Conservation (phyloP, 2,113 vertebrate species). For the Oxyruncus cristatus region DNA sequence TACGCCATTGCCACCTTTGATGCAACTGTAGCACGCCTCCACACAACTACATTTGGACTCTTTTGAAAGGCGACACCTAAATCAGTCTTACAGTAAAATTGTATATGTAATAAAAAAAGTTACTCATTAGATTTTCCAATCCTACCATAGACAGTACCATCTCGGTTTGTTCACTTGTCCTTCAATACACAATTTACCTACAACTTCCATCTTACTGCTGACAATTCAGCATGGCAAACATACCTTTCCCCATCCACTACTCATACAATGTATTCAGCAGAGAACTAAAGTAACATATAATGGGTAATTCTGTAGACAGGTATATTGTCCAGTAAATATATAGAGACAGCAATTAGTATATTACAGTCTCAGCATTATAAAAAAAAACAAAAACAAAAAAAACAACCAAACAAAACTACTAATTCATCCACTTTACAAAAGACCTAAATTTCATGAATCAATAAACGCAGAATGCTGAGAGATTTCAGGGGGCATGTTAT, state of each 20-base stretch:
- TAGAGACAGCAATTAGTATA: accelerated
- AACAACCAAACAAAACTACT: too few species aligned
- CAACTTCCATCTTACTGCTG: not conserved
- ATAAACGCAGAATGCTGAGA: accelerated
- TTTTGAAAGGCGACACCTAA: not conserved
- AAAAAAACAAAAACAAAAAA: not conserved
- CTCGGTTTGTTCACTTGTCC: not conserved
- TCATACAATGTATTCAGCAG: not conserved
- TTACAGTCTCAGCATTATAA: not conserved
- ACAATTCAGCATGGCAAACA: not conserved
- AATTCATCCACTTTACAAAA: not conserved
- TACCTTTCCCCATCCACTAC: not conserved
- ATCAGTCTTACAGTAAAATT: not conserved
- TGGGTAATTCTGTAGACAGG: not conserved
- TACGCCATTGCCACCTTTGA: not conserved
- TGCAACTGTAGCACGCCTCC: not conserved
- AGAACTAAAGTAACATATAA: not conserved
- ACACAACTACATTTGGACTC: not conserved
- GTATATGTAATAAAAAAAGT: not conserved
- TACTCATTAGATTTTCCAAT: not conserved
- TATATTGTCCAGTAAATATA: not conserved
- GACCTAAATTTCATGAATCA: not conserved
- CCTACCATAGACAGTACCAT: not conserved
- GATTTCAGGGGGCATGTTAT: not conserved
- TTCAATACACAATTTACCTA: not conserved